Base-by-base conservation (phyloP, 2,113 vertebrate genomes). In the Geococcyx californianus region DNA sequence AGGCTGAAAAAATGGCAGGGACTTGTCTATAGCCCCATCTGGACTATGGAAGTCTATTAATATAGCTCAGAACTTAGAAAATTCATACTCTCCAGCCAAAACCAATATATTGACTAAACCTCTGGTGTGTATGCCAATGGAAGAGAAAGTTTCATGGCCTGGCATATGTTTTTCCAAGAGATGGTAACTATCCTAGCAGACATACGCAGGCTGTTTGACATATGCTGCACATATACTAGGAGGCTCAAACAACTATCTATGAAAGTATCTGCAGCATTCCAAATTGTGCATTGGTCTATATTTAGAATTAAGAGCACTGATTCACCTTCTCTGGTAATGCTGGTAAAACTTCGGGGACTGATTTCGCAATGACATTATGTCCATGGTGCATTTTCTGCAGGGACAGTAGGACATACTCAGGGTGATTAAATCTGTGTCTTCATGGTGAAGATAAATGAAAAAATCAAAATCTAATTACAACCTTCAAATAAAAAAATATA, bases 21-120 rank as follows among this genome's bases (percentile, higher is more conserved):
- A 87, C 64, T 78, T 92, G 51, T 87, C 83, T 94, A 75, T 28
- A 89, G 60, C 29, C 69, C 87, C 81, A 89, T 75, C 68, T 93
- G 69, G 81, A 72, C 74, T 70, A 84, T 6, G 33, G 60, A 89
- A 89, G 26, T 89, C 33, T 93, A 82, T 94, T 87, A 81, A 78
- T 84, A 52, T 3, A 84, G 52, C 52, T 94, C 44, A 81, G 73
- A 92, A 93, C 29, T 78, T 60, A n/a, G 44, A 87, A 91, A 91
- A 95, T 78, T 81, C 84, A 28, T 55, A 67, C 29, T 89, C 52
- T 23, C 9, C 78, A 78, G 55, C 60, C 91, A 84, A 86, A 93
- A 96, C 47, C 73, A 90, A 73, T 84, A 89, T 87, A 94, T 82
- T 95, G 94, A 80, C 59, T 92, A 93, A 95, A 90, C 89, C 76